Base-by-base conservation (phyloP, 2,888 invertebrate genomes). In the Leptarthrus brevirostris region DNA sequence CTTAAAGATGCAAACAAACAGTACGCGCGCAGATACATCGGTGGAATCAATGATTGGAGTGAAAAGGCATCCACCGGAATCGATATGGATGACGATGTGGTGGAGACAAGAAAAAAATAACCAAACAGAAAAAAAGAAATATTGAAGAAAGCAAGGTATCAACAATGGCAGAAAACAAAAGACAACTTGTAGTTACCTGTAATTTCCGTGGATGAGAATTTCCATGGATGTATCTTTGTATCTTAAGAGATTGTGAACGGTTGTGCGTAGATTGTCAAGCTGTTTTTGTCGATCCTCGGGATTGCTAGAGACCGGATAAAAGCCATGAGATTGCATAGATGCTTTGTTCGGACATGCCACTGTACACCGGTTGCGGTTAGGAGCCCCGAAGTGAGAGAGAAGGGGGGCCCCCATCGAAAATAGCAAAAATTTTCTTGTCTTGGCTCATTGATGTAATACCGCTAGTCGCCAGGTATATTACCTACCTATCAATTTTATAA, bases 151-250 rank as follows among this genome's bases (percentile, higher is more conserved):
- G 64, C 47, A 18, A 64, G 44, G 47, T 26, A 47, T 64, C 40
- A 64, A 64, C 64, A 64, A 64, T 64, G 64, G 64, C 64, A 64
- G 24, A 14, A n/a, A 64, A 44, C 64, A 64, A 64, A 64, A 44
- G 64, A 64, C 47, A 64, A 18, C 64, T 44, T 64, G 64, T 64
- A 20, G 34, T 64, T 64, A 47, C 40, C 64, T 64, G 64, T 64
- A 64, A 64, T 22, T 64, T 64, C 24, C 47, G 22, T 26, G 47
- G 22, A 44, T 44, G 22, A 22, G 44, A 64, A 47, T 64, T 64
- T 64, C 47, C 44, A 64, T 16, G 30, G 14, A 14, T 16, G 54
- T 30, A 54, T 56, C 56, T 56, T 26, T 56, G 14, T 30, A 30
- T 56, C n/a, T 30, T 56, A 12, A 34, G n/a, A 56, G 24, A 56